Evolutionary conservation across 2,888 invertebrate species (phyloP), one percentile per base, ranked within the genome.

Genomic region (Habroteleia sp.): DNA sequence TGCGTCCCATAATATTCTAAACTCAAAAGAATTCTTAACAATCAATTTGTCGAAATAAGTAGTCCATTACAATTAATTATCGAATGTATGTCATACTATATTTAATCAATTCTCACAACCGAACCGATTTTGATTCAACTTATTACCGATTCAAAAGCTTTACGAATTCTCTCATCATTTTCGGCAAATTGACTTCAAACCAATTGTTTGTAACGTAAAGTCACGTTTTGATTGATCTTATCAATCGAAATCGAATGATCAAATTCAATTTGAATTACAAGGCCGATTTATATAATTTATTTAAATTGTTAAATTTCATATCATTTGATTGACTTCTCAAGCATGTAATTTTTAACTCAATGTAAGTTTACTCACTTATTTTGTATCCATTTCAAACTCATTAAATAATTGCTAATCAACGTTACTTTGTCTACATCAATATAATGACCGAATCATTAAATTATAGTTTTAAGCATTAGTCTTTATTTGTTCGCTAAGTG

Each of bases 311-410:
- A 14, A 41, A 37, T n/a, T n/a, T n/a, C n/a, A n/a, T n/a, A n/a
- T n/a, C 48, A 29, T 48, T 63, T 42, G 39, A 62, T 44, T 52
- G 69, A 54, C 44, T 29, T 46, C 29, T 54, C 13, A 20, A 71
- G 71, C 71, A 71, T 71, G 71, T 46, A 33, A 52, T 41, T 60
- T 58, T 69, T 44, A 60, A 52, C 52, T 37, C 25, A 52, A 11
- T 62, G 27, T 52, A 37, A 44, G 16, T 62, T 48, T 48, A 23
- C n/a, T 46, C 3, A 17, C 62, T 54, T 71, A 71, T 54, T 71
- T 62, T 71, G 62, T 39, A 13, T 63, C 62, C 71, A 71, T 50
- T 69, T 29, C 6, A 7, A 20, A 20, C 29, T n/a, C n/a, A n/a
- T n/a, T n/a, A n/a, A n/a, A n/a, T n/a, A n/a, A n/a, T n/a, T n/a